Percentiles rank a stretch among this genome's conserved stretches.
Conservation (phyloP, 2,888 invertebrate genomes). For the Aphidoletes aphidimyza region DNA sequence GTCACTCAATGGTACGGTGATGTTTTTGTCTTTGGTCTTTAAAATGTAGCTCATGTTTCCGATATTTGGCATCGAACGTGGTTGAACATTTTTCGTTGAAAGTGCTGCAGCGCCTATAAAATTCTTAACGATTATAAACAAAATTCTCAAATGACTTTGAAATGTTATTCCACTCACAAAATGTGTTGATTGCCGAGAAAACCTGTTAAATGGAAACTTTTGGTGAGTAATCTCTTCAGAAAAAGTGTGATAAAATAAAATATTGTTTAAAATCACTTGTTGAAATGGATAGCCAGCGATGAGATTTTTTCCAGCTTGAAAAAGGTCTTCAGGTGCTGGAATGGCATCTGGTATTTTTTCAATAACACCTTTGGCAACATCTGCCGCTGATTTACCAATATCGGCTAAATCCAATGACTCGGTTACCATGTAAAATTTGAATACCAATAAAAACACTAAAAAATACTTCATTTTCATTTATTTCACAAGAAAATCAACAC, state of each 20-base stretch:
- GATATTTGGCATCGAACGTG: conserved; percentile 63
- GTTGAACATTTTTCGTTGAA: conserved; percentile 60
- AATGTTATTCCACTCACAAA: neutral
- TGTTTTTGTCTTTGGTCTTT: conserved; percentile 56
- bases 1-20: conserved; percentile 61
- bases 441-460: neutral
- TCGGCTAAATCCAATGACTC: neutral
- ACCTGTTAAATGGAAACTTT: neutral
- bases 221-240: neutral
- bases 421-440: neutral
- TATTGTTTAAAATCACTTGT: neutral
- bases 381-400: conserved; percentile 10
- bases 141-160: neutral
- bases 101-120: conserved; percentile 61
- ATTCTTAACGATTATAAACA: too few species aligned
- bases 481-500: neutral
- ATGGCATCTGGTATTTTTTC: conserved; percentile 39
- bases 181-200: conserved; percentile 31
- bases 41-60: conserved; percentile 62
- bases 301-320: conserved; percentile 29
- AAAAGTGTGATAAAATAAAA: neutral
- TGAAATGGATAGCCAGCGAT: conserved; percentile 52
- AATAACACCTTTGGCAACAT: neutral
- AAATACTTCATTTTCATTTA: neutral
- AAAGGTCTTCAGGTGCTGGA: conserved; percentile 15